Evolutionary conservation across 2,113 vertebrate genomes (phyloP).

Genomic region (Falcunculus frontatus): DNA sequence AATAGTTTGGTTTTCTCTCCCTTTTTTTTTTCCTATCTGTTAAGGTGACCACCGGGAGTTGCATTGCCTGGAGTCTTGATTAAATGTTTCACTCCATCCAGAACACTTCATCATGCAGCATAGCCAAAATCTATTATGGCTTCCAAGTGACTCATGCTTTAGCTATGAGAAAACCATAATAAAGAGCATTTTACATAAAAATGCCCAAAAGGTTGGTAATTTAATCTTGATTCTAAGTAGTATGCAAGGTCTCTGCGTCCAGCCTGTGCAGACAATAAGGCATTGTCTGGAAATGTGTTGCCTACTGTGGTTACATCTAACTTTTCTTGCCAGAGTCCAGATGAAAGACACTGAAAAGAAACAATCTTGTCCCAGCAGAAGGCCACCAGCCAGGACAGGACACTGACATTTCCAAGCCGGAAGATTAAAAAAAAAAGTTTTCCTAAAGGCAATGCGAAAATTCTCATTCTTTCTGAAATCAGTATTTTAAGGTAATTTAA

Average conservation of each 20-base stretch:
- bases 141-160: conserved; percentile 76
- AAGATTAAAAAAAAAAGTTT: background rate
- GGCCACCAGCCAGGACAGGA: conserved; percentile 13
- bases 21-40: background rate
- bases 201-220: conserved; percentile 75
- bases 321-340: background rate
- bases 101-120: conserved; percentile 77
- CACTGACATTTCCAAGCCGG: conserved; percentile 3
- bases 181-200: conserved; percentile 74
- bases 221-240: conserved; percentile 56
- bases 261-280: conserved; percentile 51
- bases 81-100: conserved; percentile 70
- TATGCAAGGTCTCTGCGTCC: background rate
- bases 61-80: conserved; percentile 69
- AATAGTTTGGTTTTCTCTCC: background rate
- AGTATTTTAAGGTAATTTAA: conserved; percentile 18
- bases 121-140: conserved; percentile 72
- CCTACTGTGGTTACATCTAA: background rate
- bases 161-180: conserved; percentile 70
- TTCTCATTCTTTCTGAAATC: conserved; percentile 47
- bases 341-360: background rate
- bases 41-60: conserved; percentile 65
- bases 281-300: conserved; percentile 6
- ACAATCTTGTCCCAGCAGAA: background rate
- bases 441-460: background rate